Base-by-base conservation (phyloP, 2,113 vertebrate species). In the Symphodus melops region DNA sequence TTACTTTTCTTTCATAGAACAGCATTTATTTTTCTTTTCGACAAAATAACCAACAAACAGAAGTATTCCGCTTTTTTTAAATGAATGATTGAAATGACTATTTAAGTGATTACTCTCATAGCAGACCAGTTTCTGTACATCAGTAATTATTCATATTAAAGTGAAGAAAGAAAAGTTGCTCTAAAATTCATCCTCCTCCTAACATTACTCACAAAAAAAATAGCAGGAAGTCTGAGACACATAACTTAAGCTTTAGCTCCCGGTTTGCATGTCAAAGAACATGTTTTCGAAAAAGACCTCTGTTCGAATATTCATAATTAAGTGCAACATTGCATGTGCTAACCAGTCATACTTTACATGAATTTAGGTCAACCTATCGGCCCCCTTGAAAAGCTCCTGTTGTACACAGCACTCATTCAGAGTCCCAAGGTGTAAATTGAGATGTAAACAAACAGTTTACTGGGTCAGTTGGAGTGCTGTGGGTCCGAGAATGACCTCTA, bases 391-490 rank as follows among this genome's bases (percentile, higher is more conserved):
- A 48, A 68, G 65, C 49, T 51, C 41, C 46, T 73, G 42, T 56
- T 53, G 60, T 77, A 88, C 76, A 91, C 41, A 81, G 72, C 20
- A 33, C 44, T 71, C 76, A 85, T 91, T 91, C 64, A 92, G 39
- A 56, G 16, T 36, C 61, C 48, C 19, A 13, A 69, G 69, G 82
- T 81, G 81, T 85, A 89, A 90, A 90, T 52, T 88, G 82, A 79
- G 77, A 77, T 58, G 68, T 78, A 88, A 91, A 90, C 83, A 88
- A 89, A 86, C 75, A 76, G 63, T 74, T 85, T 82, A 84, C 72
- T 59, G 60, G 57, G 65, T 65, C 73, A 76, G 59, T 74, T 68
- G 74, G 64, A 56, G 59, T 13, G 13, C 59, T 58, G 46, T 21
- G 49, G 70, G 49, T 61, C 74, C 68, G 42, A 62, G 68, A 62